These are phyloP conservation scores for Alauda arvensis DNA, from an alignment of 2,797 vertebrate species.

Conservation along the genomic window DNA sequence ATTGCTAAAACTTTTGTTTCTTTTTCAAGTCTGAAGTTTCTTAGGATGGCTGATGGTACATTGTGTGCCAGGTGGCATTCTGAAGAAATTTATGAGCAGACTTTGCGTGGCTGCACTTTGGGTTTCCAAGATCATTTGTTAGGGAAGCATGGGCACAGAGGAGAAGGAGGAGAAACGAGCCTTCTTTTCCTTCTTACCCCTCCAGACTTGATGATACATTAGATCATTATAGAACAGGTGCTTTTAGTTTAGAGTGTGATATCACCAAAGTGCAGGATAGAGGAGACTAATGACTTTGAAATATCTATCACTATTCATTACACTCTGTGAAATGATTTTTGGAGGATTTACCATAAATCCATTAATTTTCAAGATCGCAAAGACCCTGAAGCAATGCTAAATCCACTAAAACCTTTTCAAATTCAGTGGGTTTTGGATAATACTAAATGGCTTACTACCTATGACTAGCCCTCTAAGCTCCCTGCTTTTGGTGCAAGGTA, in stretches of 20 bases:
- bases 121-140: not conserved
- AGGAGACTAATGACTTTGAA: not conserved
- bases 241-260: not conserved
- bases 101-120: not conserved
- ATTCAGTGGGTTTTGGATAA: slow-evolving; percentile 3
- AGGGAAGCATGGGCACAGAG: not conserved
- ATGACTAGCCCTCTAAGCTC: not conserved
- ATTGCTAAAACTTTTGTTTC: not conserved
- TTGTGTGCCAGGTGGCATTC: not conserved
- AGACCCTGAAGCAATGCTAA: not conserved
- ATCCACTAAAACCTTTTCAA: slow-evolving; percentile 5
- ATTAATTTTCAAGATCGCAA: not conserved
- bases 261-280: not conserved
- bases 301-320: not conserved
- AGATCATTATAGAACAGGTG: not conserved
- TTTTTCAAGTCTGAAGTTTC: not conserved
- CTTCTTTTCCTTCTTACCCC: not conserved
- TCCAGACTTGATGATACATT: not conserved
- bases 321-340: not conserved
- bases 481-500: not conserved
- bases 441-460: not conserved
- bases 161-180: not conserved
- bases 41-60: not conserved
- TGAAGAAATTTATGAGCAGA: not conserved
- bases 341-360: slow-evolving; percentile 7